Evolutionary conservation across 2,888 invertebrate species (phyloP).

Genomic region (Zygaena filipendulae): DNA sequence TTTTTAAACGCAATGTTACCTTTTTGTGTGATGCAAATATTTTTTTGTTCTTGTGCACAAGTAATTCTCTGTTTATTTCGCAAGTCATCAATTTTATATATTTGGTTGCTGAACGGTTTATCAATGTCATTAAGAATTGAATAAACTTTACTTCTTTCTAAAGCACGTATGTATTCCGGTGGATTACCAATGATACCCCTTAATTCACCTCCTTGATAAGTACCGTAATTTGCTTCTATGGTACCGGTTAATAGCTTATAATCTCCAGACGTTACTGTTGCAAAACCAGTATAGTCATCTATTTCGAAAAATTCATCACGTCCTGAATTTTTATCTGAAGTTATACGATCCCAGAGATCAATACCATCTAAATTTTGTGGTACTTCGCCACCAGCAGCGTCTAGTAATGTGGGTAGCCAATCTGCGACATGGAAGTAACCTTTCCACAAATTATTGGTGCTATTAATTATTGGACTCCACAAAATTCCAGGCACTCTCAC

Average conservation of each 20-base stretch:
- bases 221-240: no score
- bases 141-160: slow-evolving; percentile 30
- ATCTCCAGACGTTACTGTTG: no score
- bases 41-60: no score
- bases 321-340: slow-evolving; percentile 26
- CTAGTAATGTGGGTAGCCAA: slow-evolving; percentile 80
- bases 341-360: slow-evolving; percentile 43
- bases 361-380: slow-evolving; percentile 40
- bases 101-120: no score
- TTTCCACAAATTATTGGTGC: slow-evolving; percentile 49
- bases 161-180: slow-evolving; percentile 29
- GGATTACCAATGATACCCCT: slow-evolving; percentile 30
- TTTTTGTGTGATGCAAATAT: not conserved
- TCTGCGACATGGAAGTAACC: slow-evolving; percentile 81
- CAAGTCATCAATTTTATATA: no score
- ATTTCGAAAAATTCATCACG: slow-evolving; percentile 41
- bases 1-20: not conserved
- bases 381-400: slow-evolving; percentile 31
- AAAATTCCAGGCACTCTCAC: slow-evolving; percentile 78
- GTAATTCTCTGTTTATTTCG: no score
- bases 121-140: slow-evolving; percentile 25
- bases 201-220: slow-evolving; percentile 34
- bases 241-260: slow-evolving; percentile 44
- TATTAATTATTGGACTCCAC: slow-evolving; percentile 62
- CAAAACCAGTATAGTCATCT: slow-evolving; percentile 36